Base-by-base conservation (phyloP, 2,113 vertebrate species). In the Seriola dumerili region DNA sequence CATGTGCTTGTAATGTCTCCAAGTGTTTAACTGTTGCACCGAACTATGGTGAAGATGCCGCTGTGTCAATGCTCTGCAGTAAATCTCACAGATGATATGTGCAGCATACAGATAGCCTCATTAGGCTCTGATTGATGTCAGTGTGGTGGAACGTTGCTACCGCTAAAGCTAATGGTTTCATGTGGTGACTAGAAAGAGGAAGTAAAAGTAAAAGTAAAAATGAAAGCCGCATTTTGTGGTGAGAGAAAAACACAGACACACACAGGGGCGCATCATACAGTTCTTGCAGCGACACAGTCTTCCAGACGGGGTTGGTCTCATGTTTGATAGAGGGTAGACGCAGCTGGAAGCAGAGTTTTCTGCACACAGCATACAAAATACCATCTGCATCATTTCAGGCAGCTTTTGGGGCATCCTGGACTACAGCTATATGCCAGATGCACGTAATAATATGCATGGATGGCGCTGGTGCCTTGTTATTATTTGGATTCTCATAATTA, bases 31-130 rank as follows among this genome's bases (percentile, higher is more conserved):
- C 71, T 63, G 61, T 74, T 85, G 46, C 69, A 42, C 52, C 21
- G 1, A 54, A 52, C 62, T 17, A 21, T 38, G 36, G 5, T 2
- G 32, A 38, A 32, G 76, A 84, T 40, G 44, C 63, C 58, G 34
- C 1, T 1, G 74, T 54, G 73, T 66, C 71, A 66, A 7, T 2
- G 65, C 46, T 38, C 55, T 44, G 86, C 63, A 16, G 67, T 82
- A 64, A 87, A 82, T 88, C 85, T 87, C n/a, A 62, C 23, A 58
- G 36, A 66, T 69, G 81, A 83, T 81, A 82, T 5, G 57, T 62
- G 69, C 59, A 57, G 86, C 81, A 88, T 89, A 83, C 84, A 91
- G 79, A 91, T 71, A 58, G 83, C 69, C 82, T 91, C 89, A 90
- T 90, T 90, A 90, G 61, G 23, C 65, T 38, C 67, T 85, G 89